These are phyloP conservation scores for Batillaria attramentaria DNA, from an alignment of 1,140 invertebrate species.

Conservation along the genomic window DNA sequence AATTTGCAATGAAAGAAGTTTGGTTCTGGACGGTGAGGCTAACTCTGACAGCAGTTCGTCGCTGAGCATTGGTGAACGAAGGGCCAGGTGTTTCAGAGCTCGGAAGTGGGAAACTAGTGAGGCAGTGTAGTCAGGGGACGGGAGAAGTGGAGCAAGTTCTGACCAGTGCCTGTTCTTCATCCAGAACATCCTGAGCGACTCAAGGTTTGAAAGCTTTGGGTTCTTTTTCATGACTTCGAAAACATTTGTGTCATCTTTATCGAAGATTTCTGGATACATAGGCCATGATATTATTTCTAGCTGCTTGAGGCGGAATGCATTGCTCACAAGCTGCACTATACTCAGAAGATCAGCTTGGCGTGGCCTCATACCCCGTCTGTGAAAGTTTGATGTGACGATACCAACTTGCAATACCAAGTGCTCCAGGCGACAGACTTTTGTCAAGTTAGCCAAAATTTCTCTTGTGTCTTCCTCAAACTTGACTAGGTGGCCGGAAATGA, in stretches of 20 bases:
- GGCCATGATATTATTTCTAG: conserved; percentile 49
- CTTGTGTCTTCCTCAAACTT: conserved; percentile 32
- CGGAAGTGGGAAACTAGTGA: conserved; percentile 39
- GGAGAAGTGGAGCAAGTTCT: conserved; percentile 42
- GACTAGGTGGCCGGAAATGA: conserved; percentile 42
- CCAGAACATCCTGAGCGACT: conserved; percentile 49
- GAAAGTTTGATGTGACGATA: conserved; percentile 39
- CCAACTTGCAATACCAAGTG: conserved; percentile 46
- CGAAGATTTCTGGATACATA: conserved; percentile 41
- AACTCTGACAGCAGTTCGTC: conserved; percentile 46
- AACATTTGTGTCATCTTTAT: conserved; percentile 40
- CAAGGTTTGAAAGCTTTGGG: conserved; percentile 43
- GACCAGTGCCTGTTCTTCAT: conserved; percentile 45
- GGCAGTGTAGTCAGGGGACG: conserved; percentile 11
- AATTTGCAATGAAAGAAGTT: conserved; percentile 38
- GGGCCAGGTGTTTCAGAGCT: conserved; percentile 42
- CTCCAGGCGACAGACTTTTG: conserved; percentile 45
- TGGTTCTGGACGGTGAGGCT: conserved; percentile 23
- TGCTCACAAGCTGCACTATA: conserved; percentile 41
- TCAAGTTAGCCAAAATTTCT: conserved; percentile 33
- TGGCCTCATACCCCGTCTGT: conserved; percentile 37
- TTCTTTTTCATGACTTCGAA: conserved; percentile 43
- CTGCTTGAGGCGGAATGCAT: conserved; percentile 44
- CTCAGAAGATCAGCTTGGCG: conserved; percentile 32
- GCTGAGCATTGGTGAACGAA: conserved; percentile 50